These are phyloP conservation scores for Sycophaga agraensis DNA, from an alignment of 1,140 invertebrate species.

Conservation along the genomic window DNA sequence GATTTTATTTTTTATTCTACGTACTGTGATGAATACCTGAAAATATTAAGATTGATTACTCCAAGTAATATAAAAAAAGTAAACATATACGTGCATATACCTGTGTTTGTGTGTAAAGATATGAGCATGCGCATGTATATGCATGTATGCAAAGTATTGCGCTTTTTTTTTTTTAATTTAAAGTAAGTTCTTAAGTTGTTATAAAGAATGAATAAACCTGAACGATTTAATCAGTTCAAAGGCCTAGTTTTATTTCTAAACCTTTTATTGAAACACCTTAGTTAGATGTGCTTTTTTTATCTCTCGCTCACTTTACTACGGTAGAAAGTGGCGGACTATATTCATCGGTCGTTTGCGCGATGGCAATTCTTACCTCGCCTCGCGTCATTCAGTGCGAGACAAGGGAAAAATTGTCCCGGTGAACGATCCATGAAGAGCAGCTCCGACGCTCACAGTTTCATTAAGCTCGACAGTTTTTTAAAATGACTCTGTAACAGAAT, in stretches of 20 bases:
- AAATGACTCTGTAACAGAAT: no score
- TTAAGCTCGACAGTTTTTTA: constrained; percentile 18
- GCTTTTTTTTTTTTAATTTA: constrained; percentile 3
- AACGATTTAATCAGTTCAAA: constrained; percentile 25
- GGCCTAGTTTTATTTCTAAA: constrained; percentile 20
- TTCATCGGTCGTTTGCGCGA: not conserved
- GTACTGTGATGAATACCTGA: constrained; percentile 13
- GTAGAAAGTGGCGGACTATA: not conserved
- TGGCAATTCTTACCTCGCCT: not conserved
- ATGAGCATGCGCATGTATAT: not conserved
- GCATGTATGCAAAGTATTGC: constrained; percentile 1
- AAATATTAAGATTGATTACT: no score
- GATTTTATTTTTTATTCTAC: constrained; percentile 18
- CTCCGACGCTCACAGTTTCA: not conserved
- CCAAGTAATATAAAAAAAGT: not conserved
- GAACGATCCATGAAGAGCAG: not conserved
- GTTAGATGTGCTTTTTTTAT: no score
- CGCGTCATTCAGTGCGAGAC: not conserved
- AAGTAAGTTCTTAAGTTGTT: constrained; percentile 20
- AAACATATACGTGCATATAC: not conserved
- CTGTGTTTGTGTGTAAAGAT: not conserved
- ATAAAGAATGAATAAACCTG: constrained; percentile 16
- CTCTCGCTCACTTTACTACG: not conserved
- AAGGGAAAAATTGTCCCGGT: not conserved
- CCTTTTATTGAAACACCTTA: constrained; percentile 13